Evolutionary conservation across 2,113 vertebrate genomes (phyloP), one percentile per base, ranked within the genome.

Genomic region (Rhinogobius similis): DNA sequence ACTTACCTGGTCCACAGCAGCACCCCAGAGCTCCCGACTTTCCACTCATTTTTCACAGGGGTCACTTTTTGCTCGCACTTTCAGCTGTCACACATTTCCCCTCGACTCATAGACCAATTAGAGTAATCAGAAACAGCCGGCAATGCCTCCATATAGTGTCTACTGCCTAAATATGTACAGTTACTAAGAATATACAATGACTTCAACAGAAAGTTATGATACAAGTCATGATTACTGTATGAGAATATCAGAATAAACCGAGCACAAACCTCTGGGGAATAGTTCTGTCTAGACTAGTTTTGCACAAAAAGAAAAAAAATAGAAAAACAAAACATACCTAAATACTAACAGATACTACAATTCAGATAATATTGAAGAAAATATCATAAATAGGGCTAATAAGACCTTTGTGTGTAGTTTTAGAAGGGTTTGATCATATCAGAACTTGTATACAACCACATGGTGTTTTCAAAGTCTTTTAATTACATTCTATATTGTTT

Each of bases 61-160:
- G 71, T 91, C 77, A 68, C 76, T 79, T 89, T 86, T 80, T 77
- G 52, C 72, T 77, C 56, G 73, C 65, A 64, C 72, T 84, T 84
- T 89, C 72, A 84, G 78, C 79, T 82, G 86, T 83, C 86, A 77
- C 66, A 83, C 79, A 72, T 88, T 90, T 91, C 87, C 84, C 27
- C 29, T 80, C 84, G 70, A 63, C 81, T 81, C 81, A 67, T 64
- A 58, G 70, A 65, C 72, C 82, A 87, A 84, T 92, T 86, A 83
- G 52, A 79, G 36, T 86, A 92, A 93, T 87, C 74, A 83, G 72
- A 92, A 92, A 76, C 90, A 92, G 87, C 81, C 87, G 82, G 50
- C 73, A 21, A 44, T 5, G 70, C 72, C 86, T 62, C 79, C 29
- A 65, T 81, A 71, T 32, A 41, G 29, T 50, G 67, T 13, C 1